Percentiles rank a stretch among this genome's conserved stretches.
Conservation (phyloP, 2,797 vertebrate species). For the Acanthurus leucopareius region DNA sequence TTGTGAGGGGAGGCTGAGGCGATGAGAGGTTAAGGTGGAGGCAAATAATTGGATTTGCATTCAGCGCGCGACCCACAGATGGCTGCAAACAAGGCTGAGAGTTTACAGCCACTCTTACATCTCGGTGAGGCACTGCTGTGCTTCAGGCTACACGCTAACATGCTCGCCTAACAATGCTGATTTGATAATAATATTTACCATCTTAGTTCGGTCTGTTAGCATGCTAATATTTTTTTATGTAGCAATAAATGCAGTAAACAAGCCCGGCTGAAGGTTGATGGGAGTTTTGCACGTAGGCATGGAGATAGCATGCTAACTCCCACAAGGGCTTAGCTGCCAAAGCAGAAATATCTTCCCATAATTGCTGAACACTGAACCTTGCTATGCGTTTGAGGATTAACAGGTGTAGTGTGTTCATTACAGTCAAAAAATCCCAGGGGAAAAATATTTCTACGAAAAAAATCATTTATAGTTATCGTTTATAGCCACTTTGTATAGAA, state of each 20-base stretch:
- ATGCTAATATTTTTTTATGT: no score
- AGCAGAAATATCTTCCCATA: not conserved
- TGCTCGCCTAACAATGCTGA: not conserved
- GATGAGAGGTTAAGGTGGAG: constrained; percentile 47
- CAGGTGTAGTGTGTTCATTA: not conserved
- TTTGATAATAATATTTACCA: not conserved
- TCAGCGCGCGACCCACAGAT: constrained; percentile 24
- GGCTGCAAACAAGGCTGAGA: constrained; percentile 2
- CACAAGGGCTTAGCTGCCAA: not conserved
- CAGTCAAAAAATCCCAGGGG: not conserved
- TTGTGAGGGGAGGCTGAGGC: constrained; percentile 52
- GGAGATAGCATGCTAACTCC: not conserved
- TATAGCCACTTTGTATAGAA: not conserved
- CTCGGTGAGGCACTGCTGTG: not conserved
- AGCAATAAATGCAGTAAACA: no score
- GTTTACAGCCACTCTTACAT: not conserved
- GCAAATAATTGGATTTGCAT: constrained; percentile 66
- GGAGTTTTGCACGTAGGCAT: not conserved
- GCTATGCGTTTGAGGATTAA: not conserved
- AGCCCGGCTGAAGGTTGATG: no score
- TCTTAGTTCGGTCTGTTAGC: no score
- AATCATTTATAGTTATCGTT: not conserved
- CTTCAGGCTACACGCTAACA: constrained; percentile 3
- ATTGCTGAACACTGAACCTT: not conserved
- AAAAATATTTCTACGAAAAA: not conserved